Percentiles rank a stretch among this genome's conserved stretches.
These are phyloP conservation scores for Platycercus adscitus DNA, from an alignment of 2,113 vertebrate species.

Conservation along the genomic window DNA sequence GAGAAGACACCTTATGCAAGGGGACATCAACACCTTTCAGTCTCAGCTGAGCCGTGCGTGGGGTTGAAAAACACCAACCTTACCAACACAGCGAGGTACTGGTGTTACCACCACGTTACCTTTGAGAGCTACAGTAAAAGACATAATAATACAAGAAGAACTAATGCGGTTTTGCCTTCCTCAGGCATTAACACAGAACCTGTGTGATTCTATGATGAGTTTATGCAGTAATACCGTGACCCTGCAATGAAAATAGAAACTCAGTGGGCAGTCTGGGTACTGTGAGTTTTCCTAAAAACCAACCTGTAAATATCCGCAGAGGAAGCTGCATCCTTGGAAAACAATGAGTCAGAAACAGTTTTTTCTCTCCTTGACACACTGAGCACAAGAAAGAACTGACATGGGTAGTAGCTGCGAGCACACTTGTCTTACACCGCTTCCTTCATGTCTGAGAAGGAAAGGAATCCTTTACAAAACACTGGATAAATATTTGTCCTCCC, in stretches of 20 bases:
- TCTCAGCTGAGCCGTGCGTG: background rate
- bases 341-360: slow-evolving; percentile 59
- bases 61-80: background rate
- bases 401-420: background rate
- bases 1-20: background rate
- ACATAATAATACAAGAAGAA: background rate
- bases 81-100: background rate
- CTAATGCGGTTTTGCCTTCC: background rate
- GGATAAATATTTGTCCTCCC: background rate
- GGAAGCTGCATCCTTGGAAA: slow-evolving; percentile 56
- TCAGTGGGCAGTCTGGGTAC: slow-evolving; percentile 45
- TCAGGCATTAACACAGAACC: background rate
- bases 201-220: background rate
- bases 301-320: slow-evolving; percentile 58
- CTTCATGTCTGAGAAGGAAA: slow-evolving; percentile 39
- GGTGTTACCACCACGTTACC: background rate
- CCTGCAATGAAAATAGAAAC: slow-evolving; percentile 42
- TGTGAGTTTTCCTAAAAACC: slow-evolving; percentile 39
- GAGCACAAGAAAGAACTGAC: background rate
- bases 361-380: background rate
- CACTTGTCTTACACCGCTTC: background rate
- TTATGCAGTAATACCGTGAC: slow-evolving; percentile 21
- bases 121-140: background rate
- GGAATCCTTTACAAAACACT: slow-evolving; percentile 5
- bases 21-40: background rate